These are phyloP conservation scores for Mesocentrotus franciscanus DNA, from an alignment of 53 echinoderm and acorn worm genomes.

Conservation along the genomic window DNA sequence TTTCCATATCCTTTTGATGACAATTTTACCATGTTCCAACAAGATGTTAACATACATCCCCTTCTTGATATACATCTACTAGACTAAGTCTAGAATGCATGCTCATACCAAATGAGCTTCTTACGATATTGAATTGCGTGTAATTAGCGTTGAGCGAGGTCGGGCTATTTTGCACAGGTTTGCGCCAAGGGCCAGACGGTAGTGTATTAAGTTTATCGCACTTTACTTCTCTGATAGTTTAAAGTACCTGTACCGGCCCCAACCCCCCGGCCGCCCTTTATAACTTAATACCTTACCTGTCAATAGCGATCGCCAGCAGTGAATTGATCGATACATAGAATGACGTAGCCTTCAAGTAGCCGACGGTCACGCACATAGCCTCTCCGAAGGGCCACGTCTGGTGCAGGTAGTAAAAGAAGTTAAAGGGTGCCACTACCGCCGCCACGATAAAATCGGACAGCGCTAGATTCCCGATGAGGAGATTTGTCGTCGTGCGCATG, in stretches of 20 bases:
- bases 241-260: not conserved
- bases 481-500: conserved; percentile 94
- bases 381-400: conserved; percentile 92
- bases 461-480: conserved; percentile 94
- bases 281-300: conserved; percentile 76
- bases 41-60: not conserved
- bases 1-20: not conserved
- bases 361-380: conserved; percentile 84
- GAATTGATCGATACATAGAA: conserved; percentile 97
- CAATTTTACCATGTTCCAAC: not conserved
- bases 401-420: conserved; percentile 86
- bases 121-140: conserved; percentile 12
- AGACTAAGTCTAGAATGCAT: not conserved
- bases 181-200: conserved; percentile 11
- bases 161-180: not conserved
- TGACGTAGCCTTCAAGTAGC: conserved; percentile 87
- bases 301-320: conserved; percentile 92
- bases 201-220: conserved; percentile 3
- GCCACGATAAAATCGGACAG: conserved; percentile 94
- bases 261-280: not conserved
- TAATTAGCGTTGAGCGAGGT: conserved; percentile 31
- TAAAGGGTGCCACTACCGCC: conserved; percentile 87
- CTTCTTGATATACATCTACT: not conserved
- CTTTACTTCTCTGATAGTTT: not conserved
- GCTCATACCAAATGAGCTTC: not conserved